Percentiles rank a stretch among this genome's conserved stretches.
Evolutionary conservation across 2,797 vertebrate genomes (phyloP).

Genomic region (Sebastes variabilis): DNA sequence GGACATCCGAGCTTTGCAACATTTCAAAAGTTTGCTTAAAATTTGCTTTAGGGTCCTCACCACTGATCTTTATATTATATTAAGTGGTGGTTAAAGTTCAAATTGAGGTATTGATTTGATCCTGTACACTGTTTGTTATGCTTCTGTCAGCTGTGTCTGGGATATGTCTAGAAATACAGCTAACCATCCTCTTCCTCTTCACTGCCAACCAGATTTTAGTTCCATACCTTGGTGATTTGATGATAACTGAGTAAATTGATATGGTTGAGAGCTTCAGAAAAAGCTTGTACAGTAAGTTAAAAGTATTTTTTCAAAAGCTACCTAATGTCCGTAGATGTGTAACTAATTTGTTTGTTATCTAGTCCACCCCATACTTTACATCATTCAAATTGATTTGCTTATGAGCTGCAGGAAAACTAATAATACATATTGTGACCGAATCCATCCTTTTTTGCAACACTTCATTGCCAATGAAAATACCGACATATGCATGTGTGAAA

Average conservation of each 20-base stretch:
- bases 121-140: too few species aligned
- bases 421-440: background rate
- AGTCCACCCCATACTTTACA: background rate
- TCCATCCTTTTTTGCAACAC: background rate
- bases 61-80: too few species aligned
- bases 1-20: too few species aligned
- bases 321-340: background rate
- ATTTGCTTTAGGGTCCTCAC: too few species aligned
- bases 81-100: too few species aligned
- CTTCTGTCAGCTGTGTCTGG: too few species aligned
- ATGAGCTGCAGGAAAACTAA: conserved; percentile 5
- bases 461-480: background rate
- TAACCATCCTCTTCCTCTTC: background rate
- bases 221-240: too few species aligned
- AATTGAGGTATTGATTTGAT: too few species aligned
- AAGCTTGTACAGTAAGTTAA: too few species aligned
- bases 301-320: background rate
- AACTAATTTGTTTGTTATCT: background rate
- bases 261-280: background rate
- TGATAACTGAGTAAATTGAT: background rate
- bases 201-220: background rate
- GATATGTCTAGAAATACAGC: background rate
- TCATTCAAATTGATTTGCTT: background rate
- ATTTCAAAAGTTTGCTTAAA: too few species aligned
- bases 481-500: background rate